Evolutionary conservation across 2,888 invertebrate genomes (phyloP).

Genomic region (Augochlorella aurata): DNA sequence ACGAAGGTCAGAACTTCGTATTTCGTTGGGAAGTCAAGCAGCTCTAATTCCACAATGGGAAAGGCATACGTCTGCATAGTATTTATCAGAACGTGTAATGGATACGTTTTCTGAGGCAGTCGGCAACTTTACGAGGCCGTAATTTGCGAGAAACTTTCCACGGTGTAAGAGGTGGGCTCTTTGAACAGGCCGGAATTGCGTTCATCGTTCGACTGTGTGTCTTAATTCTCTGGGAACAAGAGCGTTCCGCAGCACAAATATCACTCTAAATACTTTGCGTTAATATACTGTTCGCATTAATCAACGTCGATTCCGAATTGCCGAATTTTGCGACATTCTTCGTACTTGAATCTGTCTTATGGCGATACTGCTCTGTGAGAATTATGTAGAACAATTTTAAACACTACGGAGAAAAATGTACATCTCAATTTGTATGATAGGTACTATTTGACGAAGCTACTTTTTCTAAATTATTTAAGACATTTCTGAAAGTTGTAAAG

Average conservation of each 20-base stretch:
- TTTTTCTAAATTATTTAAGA: no score
- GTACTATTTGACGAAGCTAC: no score
- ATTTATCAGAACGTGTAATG: conserved; percentile 46
- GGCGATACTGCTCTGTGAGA: background rate
- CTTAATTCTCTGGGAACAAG: conserved; percentile 10
- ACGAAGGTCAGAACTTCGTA: background rate
- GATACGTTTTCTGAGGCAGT: conserved; percentile 30
- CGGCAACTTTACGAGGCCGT: conserved; percentile 63
- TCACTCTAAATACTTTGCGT: background rate
- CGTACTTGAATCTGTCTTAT: no score
- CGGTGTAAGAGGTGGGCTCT: conserved; percentile 10
- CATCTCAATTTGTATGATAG: no score
- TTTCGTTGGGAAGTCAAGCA: background rate
- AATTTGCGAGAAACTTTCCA: conserved; percentile 64
- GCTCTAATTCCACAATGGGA: conserved; percentile 15
- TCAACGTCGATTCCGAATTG: background rate
- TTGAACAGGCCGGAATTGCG: conserved; percentile 27
- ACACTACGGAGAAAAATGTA: no score
- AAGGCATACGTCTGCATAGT: conserved; percentile 23
- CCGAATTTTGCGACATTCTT: background rate
- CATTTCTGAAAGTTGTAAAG: no score
- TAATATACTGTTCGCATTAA: background rate
- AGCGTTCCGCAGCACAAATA: background rate
- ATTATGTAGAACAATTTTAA: background rate
- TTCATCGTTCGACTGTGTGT: background rate